Conservation (phyloP, 2,888 invertebrate genomes). For the Tillus elongatus region DNA sequence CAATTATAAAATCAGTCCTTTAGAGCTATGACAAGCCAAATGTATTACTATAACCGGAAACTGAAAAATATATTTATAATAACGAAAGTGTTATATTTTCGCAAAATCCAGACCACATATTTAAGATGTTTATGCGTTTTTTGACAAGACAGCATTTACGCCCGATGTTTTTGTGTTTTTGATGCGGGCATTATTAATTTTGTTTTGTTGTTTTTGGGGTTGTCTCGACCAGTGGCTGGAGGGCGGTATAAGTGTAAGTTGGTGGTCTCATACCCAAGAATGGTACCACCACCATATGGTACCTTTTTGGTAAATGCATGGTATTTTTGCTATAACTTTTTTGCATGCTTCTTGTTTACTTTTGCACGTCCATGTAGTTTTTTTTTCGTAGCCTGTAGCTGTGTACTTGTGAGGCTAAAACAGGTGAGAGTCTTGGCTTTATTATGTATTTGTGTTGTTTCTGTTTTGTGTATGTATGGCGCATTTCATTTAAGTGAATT, state of each 20-base stretch:
- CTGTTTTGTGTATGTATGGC: too few relatives aligned
- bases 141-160: background rate
- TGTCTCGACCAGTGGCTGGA: conserved; percentile 38
- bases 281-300: conserved; percentile 24
- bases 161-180: conserved; percentile 5
- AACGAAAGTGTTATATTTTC: too few relatives aligned
- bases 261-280: conserved; percentile 36
- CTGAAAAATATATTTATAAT: too few relatives aligned
- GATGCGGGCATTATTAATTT: conserved; percentile 27
- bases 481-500: too few relatives aligned
- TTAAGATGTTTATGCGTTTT: background rate
- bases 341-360: conserved; percentile 20
- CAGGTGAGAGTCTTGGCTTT: too few relatives aligned
- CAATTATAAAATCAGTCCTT: too few relatives aligned
- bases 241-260: conserved; percentile 45
- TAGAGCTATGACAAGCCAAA: too few relatives aligned
- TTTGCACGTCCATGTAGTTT: conserved; percentile 19
- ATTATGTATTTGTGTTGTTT: too few relatives aligned
- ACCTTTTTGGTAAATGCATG: conserved; percentile 32
- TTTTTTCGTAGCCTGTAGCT: conserved; percentile 11
- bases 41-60: too few relatives aligned
- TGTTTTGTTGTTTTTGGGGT: conserved; percentile 35
- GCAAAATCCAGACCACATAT: too few relatives aligned
- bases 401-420: too few relatives aligned
- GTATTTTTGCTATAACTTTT: conserved; percentile 22